Percentiles rank a stretch among this genome's conserved stretches.
phyloP scores from a whole-genome alignment of 2,888 invertebrate genomes.

The Epirrhoe tristata region DNA sequence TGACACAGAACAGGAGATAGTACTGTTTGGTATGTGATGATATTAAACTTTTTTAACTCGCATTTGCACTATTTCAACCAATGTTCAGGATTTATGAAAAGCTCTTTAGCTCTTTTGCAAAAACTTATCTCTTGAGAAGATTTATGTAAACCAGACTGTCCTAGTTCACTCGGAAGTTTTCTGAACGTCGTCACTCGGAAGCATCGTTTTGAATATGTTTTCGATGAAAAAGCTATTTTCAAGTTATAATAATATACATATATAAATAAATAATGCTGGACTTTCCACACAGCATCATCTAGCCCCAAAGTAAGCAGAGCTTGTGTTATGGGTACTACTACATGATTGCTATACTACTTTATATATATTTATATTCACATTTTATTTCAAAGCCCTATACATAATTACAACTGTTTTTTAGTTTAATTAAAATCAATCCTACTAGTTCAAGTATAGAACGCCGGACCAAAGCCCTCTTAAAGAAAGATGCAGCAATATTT shows the following conservation, averaged over 20 bases:
- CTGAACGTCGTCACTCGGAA: not conserved
- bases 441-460: not conserved
- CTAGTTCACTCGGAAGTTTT: not conserved
- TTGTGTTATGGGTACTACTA: too few species aligned
- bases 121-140: constrained; percentile 14
- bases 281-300: too few species aligned
- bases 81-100: constrained; percentile 16
- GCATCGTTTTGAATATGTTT: too few species aligned
- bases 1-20: constrained; percentile 11
- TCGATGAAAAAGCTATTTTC: too few species aligned
- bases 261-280: too few species aligned
- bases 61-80: constrained; percentile 16
- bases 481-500: constrained; percentile 16
- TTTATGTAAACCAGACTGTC: constrained; percentile 10
- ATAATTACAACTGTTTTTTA: too few species aligned
- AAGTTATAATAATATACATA: too few species aligned
- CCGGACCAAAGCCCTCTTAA: not conserved
- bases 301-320: too few species aligned
- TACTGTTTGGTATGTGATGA: constrained; percentile 26
- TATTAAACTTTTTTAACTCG: constrained; percentile 32
- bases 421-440: too few species aligned
- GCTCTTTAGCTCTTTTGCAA: constrained; percentile 14
- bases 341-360: too few species aligned
- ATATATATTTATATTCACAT: too few species aligned
- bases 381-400: too few species aligned